Percentiles rank a stretch among this genome's conserved stretches.
These are phyloP conservation scores for Druceiella hillmani DNA, from an alignment of 2,888 invertebrate genomes.

Conservation along the genomic window DNA sequence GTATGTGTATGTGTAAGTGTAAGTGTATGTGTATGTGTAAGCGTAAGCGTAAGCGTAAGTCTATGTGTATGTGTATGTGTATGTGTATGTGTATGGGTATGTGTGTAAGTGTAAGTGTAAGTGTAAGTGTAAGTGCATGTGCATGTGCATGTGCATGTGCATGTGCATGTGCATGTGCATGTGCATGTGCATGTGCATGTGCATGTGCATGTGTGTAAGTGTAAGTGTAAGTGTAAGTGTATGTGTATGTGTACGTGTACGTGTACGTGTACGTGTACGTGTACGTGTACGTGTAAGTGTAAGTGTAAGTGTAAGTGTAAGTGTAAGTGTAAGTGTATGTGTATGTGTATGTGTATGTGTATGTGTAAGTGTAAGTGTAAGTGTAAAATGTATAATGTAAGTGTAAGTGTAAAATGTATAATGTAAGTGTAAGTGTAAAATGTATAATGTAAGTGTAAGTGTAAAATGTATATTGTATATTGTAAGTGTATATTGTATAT, in stretches of 20 bases:
- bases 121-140: background rate
- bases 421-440: too few species aligned
- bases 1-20: constrained; percentile 1
- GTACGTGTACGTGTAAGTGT: background rate
- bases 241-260: background rate
- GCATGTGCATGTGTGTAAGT: background rate
- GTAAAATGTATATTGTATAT: too few species aligned
- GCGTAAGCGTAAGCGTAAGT: background rate
- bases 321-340: too few species aligned
- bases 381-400: too few species aligned
- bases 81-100: background rate
- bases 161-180: too few species aligned
- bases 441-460: too few species aligned
- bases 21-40: background rate
- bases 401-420: too few species aligned
- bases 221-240: background rate
- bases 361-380: too few species aligned
- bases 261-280: background rate
- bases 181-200: background rate
- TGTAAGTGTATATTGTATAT: too few species aligned
- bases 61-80: background rate
- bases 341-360: too few species aligned
- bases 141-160: background rate
- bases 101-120: background rate
- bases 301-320: too few species aligned